phyloP scores from a whole-genome alignment of 2,888 invertebrate genomes.

The Eucera pruinosa region DNA sequence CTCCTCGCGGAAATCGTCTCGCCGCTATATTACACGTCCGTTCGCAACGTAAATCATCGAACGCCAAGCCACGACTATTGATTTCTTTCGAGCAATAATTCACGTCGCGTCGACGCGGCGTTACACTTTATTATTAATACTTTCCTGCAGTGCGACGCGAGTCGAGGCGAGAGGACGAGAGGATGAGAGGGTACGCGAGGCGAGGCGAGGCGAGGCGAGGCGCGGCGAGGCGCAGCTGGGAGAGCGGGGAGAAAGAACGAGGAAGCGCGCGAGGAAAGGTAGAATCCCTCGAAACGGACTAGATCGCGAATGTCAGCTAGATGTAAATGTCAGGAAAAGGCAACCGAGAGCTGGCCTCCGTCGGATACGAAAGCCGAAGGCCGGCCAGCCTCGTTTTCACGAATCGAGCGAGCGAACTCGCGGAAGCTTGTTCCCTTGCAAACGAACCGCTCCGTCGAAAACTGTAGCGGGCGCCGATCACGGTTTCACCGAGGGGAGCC shows the following conservation, averaged over 20 bases:
- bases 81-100: constrained; percentile 36
- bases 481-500: not conserved
- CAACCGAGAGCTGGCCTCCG: too few relatives aligned
- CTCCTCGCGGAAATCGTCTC: constrained; percentile 9
- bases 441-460: not conserved
- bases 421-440: not conserved
- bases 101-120: constrained; percentile 7
- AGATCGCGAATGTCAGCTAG: constrained; percentile 32
- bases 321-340: constrained; percentile 33
- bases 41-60: constrained; percentile 35
- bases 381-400: too few relatives aligned
- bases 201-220: too few relatives aligned
- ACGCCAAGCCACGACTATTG: constrained; percentile 18
- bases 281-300: constrained; percentile 5
- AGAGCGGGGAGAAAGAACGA: not conserved
- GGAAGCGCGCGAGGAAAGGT: not conserved
- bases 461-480: constrained; percentile 5
- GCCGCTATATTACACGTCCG: constrained; percentile 34
- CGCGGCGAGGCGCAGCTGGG: too few relatives aligned
- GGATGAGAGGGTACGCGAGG: not conserved
- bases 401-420: not conserved
- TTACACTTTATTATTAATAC: constrained; percentile 46
- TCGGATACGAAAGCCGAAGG: too few relatives aligned
- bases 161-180: not conserved
- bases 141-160: constrained; percentile 38